Evolutionary conservation across 2,888 invertebrate genomes (phyloP).

Genomic region (Tanytarsus gracilentus): DNA sequence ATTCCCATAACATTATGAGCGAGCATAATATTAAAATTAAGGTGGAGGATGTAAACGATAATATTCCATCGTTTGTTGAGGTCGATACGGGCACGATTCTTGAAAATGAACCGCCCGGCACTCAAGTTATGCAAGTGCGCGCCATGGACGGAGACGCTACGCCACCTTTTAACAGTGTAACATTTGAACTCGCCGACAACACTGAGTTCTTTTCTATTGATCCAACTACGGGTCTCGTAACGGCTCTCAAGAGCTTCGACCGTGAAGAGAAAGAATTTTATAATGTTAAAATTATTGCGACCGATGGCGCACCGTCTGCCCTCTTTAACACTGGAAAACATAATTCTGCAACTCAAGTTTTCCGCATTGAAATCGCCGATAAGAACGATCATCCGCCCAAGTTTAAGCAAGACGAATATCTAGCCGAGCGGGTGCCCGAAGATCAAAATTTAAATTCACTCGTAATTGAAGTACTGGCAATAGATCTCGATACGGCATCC

Average conservation of each 20-base stretch:
- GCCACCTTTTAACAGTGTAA: conserved; percentile 69
- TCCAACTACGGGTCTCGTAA: conserved; percentile 76
- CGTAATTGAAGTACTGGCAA: conserved; percentile 79
- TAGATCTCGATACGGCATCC: conserved; percentile 82
- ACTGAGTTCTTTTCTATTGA: conserved; percentile 76
- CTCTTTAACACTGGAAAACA: conserved; percentile 55
- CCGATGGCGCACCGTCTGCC: conserved; percentile 82
- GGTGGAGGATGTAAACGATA: conserved; percentile 83
- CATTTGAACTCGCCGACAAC: conserved; percentile 61
- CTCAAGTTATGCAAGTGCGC: conserved; percentile 74
- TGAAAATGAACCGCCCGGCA: conserved; percentile 75
- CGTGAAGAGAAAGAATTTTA: conserved; percentile 77
- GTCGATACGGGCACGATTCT: conserved; percentile 70
- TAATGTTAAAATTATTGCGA: conserved; percentile 81
- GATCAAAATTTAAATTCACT: conserved; percentile 73
- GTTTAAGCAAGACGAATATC: conserved; percentile 68
- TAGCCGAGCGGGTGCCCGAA: conserved; percentile 68
- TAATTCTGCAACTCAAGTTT: conserved; percentile 69
- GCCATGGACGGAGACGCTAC: conserved; percentile 84
- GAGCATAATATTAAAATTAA: conserved; percentile 70
- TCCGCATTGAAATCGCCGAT: conserved; percentile 86
- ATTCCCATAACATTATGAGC: conserved; percentile 68
- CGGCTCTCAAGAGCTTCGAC: conserved; percentile 72
- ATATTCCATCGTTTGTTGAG: conserved; percentile 77
- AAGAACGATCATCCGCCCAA: conserved; percentile 91